Conservation (phyloP, 2,888 invertebrate species). For the Oithona nana region DNA sequence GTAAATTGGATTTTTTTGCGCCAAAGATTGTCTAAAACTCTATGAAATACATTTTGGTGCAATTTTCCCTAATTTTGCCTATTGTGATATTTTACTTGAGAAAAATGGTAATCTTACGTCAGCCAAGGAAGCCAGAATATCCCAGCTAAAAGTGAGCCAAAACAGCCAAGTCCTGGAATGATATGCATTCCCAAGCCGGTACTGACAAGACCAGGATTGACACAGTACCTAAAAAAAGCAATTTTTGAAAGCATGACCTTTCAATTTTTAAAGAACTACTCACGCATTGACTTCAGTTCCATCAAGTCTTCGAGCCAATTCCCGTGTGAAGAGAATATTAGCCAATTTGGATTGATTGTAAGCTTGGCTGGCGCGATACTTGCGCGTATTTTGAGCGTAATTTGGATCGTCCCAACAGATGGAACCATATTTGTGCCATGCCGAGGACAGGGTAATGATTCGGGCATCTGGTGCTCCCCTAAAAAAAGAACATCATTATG, state of each 20-base stretch:
- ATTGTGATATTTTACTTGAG: too few species aligned
- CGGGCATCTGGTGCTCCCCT: slow-evolving; percentile 10
- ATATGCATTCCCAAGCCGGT: slow-evolving; percentile 9
- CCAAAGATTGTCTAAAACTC: too few species aligned
- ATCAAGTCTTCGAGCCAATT: slow-evolving; percentile 24
- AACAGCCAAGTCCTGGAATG: slow-evolving; percentile 1
- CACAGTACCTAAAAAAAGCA: neutral
- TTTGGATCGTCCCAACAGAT: slow-evolving; percentile 13
- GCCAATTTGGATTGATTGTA: slow-evolving; percentile 28
- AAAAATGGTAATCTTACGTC: neutral
- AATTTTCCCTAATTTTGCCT: too few species aligned
- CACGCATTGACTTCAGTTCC: slow-evolving; percentile 29
- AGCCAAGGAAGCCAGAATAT: slow-evolving; percentile 6
- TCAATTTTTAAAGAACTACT: too few species aligned
- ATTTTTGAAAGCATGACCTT: too few species aligned
- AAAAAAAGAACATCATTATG: neutral
- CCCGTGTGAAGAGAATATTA: slow-evolving; percentile 26
- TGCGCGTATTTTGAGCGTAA: neutral
- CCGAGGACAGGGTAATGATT: neutral
- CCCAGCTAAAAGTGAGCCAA: neutral
- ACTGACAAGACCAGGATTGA: slow-evolving; percentile 1
- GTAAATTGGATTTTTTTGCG: too few species aligned
- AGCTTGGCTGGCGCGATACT: slow-evolving; percentile 21
- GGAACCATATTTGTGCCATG: neutral
- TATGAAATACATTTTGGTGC: too few species aligned